Percentiles rank a stretch among this genome's conserved stretches.
Evolutionary conservation across 2,888 invertebrate species (phyloP).

Genomic region (Sussaba pulchella): DNA sequence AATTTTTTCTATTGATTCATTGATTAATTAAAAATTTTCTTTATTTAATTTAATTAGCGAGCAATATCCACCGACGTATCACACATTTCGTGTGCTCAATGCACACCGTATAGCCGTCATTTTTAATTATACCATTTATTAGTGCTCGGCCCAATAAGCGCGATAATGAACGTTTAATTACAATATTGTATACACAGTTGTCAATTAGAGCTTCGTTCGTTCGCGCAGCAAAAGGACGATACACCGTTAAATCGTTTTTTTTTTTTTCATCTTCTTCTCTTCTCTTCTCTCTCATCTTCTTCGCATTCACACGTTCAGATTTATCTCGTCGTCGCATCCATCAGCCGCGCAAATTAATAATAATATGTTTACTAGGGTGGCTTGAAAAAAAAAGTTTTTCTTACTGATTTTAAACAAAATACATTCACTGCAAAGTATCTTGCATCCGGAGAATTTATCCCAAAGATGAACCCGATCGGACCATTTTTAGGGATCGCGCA

Average conservation of each 20-base stretch:
- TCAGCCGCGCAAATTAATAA: constrained; percentile 35
- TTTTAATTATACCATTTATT: constrained; percentile 68
- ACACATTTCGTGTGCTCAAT: constrained; percentile 72
- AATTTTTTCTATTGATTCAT: constrained; percentile 29
- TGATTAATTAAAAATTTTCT: constrained; percentile 8
- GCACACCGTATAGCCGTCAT: constrained; percentile 51
- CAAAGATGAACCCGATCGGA: too few relatives aligned
- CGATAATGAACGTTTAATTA: constrained; percentile 73
- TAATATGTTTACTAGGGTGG: constrained; percentile 22
- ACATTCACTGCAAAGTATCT: too few relatives aligned
- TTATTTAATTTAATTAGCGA: constrained; percentile 48
- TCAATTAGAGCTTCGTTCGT: constrained; percentile 66
- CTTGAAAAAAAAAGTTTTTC: too few relatives aligned
- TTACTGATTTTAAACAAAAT: too few relatives aligned
- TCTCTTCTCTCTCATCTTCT: too few relatives aligned
- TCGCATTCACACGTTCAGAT: constrained; percentile 36
- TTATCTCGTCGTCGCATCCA: constrained; percentile 40
- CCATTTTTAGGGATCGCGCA: too few relatives aligned
- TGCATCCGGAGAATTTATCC: too few relatives aligned
- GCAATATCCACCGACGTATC: constrained; percentile 72
- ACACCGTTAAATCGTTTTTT: constrained; percentile 45
- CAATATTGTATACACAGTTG: constrained; percentile 74
- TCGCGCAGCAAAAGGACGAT: constrained; percentile 56
- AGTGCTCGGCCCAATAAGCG: constrained; percentile 71
- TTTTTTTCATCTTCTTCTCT: too few relatives aligned